phyloP scores from a whole-genome alignment of 2,797 vertebrate species.

The Phoeniculus purpureus region DNA sequence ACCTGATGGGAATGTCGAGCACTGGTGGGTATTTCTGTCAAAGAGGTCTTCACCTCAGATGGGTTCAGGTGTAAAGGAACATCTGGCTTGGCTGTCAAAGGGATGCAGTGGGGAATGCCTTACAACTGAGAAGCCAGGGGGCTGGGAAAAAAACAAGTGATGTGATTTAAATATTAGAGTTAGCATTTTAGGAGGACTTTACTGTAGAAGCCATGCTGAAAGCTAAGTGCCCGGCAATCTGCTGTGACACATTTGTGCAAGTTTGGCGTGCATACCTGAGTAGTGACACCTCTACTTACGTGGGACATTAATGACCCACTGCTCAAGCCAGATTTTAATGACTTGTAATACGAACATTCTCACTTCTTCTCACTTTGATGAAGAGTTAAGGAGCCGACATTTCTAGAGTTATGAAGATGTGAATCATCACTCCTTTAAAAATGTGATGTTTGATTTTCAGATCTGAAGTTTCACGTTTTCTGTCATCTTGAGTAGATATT shows the following conservation, averaged over 20 bases:
- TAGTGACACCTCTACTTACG: background rate
- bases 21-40: background rate
- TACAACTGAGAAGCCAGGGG: background rate
- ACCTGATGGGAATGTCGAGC: background rate
- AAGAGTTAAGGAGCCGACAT: background rate
- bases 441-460: background rate
- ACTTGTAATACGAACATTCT: background rate
- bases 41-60: background rate
- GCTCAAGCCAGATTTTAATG: background rate
- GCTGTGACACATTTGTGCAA: background rate
- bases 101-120: background rate
- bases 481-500: background rate
- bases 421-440: constrained; percentile 10
- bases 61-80: background rate
- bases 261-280: background rate
- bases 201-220: background rate
- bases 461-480: background rate
- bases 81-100: background rate
- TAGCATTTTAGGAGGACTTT: background rate
- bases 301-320: background rate
- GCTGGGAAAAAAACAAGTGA: background rate
- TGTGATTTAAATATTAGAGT: background rate
- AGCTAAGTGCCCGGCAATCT: background rate
- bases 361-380: background rate
- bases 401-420: background rate